Conservation (phyloP, 2,888 invertebrate genomes). For the Leistus spinibarbis region DNA sequence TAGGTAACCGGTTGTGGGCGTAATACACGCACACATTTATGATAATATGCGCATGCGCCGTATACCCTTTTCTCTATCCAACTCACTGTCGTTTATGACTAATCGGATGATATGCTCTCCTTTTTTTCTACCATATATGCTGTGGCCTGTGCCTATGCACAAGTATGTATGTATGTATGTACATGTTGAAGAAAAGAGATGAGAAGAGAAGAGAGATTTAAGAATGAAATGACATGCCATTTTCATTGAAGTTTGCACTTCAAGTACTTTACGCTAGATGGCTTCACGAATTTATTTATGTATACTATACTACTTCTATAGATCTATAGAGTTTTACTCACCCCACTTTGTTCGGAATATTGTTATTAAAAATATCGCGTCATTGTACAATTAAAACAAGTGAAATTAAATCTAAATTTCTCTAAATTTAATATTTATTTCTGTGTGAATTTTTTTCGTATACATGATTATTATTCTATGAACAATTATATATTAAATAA, state of each 20-base stretch:
- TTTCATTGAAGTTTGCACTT: background rate
- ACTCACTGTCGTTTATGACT: background rate
- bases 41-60: conserved; percentile 5
- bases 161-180: background rate
- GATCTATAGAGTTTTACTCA: no score
- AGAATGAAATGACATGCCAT: background rate
- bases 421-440: background rate
- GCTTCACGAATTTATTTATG: background rate
- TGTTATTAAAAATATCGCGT: no score
- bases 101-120: background rate
- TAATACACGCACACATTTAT: conserved; percentile 40
- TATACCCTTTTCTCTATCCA: background rate
- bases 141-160: background rate
- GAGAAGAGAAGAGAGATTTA: background rate
- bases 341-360: no score
- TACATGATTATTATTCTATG: background rate
- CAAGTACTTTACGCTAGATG: background rate
- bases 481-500: background rate
- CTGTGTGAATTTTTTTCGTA: background rate
- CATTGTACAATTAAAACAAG: no score
- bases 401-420: background rate
- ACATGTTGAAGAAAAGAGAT: no score
- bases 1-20: conserved; percentile 49
- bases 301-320: background rate
- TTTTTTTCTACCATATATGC: background rate